Evolutionary conservation across 1,140 invertebrate genomes (phyloP).

Genomic region (Listronotus oregonensis): DNA sequence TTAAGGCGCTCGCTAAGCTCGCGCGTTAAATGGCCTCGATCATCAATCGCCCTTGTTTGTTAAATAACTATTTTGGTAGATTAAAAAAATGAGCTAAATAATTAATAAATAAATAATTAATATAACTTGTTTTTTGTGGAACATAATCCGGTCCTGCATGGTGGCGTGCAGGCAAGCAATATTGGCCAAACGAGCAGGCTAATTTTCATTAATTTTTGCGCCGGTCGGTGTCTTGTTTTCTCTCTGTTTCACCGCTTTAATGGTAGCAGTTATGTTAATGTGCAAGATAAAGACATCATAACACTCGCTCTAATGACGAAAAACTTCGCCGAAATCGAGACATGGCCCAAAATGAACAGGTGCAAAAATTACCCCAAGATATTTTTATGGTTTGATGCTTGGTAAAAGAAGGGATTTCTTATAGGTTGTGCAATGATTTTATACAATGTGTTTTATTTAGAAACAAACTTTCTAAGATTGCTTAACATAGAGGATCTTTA

Average conservation of each 20-base stretch:
- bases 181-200: constrained; percentile 42
- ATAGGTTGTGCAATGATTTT: too few species aligned
- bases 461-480: too few species aligned
- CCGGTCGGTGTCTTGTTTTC: constrained; percentile 36
- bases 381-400: too few species aligned
- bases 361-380: neutral
- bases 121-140: neutral
- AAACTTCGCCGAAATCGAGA: constrained; percentile 9
- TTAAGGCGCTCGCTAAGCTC: too few species aligned
- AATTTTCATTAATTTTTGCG: constrained; percentile 46
- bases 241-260: constrained; percentile 35
- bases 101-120: too few species aligned
- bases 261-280: constrained; percentile 33
- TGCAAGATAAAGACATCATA: constrained; percentile 35
- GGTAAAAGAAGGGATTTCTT: too few species aligned
- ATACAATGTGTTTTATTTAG: too few species aligned
- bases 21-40: too few species aligned
- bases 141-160: constrained; percentile 16
- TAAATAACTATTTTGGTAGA: too few species aligned
- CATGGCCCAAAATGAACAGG: constrained; percentile 15
- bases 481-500: too few species aligned
- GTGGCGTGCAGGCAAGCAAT: constrained; percentile 46
- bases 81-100: too few species aligned
- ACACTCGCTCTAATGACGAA: constrained; percentile 22
- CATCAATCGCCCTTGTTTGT: too few species aligned